These are phyloP conservation scores for Sebastes iracundus DNA, from an alignment of 2,797 vertebrate genomes.

Conservation along the genomic window DNA sequence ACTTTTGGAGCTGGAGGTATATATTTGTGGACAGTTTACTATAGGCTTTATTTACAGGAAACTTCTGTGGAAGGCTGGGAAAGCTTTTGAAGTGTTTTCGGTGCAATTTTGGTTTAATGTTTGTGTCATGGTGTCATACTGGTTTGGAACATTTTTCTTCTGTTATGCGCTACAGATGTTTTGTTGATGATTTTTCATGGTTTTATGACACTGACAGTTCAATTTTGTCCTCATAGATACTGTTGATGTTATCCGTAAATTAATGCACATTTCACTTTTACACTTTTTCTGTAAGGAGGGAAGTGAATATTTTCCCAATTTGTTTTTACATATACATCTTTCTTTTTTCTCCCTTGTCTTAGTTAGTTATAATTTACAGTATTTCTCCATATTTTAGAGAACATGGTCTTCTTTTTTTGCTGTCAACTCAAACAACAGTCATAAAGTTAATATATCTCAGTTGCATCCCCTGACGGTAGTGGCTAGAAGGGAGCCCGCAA, in stretches of 20 bases:
- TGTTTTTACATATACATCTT: neutral
- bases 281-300: neutral
- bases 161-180: neutral
- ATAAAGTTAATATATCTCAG: neutral
- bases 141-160: neutral
- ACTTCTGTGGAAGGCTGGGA: neutral
- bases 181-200: neutral
- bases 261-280: neutral
- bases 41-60: neutral
- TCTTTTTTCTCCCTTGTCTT: neutral
- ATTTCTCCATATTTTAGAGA: neutral
- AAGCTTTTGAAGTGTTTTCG: neutral
- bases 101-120: neutral
- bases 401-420: neutral
- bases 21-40: conserved; percentile 10
- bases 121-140: conserved; percentile 2
- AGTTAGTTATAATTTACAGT: neutral
- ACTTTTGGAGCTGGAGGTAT: neutral
- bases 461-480: neutral
- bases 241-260: neutral
- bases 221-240: neutral
- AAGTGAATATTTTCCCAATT: neutral
- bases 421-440: neutral
- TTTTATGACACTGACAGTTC: neutral
- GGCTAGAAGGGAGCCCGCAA: no score